Evolutionary conservation across 2,797 vertebrate genomes (phyloP), one percentile per base, ranked within the genome.

Genomic region (Hozukius guyotensis): DNA sequence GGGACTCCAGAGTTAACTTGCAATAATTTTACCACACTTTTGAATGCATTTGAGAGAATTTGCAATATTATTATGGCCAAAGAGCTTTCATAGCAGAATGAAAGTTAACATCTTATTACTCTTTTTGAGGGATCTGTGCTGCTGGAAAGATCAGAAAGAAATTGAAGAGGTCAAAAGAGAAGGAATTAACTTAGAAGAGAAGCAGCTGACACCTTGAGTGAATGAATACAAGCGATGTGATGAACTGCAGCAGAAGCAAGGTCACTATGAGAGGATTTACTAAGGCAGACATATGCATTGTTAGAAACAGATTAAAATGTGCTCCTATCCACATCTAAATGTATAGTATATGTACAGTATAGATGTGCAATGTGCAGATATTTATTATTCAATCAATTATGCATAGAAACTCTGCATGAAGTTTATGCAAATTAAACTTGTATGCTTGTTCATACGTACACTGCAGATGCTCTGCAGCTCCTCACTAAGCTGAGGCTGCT

Each of bases 391-490:
- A 6, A 24, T 10, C 2, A 27, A 36, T 12, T 70, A 49, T 52
- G 22, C 49, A 52, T 13, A n/a, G 6, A 61, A 59, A n/a, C 8
- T 4, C 46, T 52, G 46, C 46, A 52, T n/a, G 7, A 38, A 10
- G 42, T n/a, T 14, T 10, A 4, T n/a, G 7, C 6, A 57, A 56
- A 31, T 16, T 4, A 9, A 29, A 38, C 27, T 18, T 12, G 10
- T 52, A 55, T 34, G 29, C 49, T 16, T 31, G 27, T 56, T 67
- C 9, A 57, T 7, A 59, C 14, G 18, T 24, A 29, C 38, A 63
- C 73, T 85, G 69, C 70, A 78, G 53, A 68, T 75, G 53, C 36
- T 73, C 34, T 84, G 66, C 79, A 84, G 18, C 52, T 36, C 53
- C 25, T 53, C 31, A 18, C 66, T 36, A 12, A 55, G 14, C 4